Evolutionary conservation across 2,797 vertebrate species (phyloP).

Genomic region (Luscinia megarhynchos): DNA sequence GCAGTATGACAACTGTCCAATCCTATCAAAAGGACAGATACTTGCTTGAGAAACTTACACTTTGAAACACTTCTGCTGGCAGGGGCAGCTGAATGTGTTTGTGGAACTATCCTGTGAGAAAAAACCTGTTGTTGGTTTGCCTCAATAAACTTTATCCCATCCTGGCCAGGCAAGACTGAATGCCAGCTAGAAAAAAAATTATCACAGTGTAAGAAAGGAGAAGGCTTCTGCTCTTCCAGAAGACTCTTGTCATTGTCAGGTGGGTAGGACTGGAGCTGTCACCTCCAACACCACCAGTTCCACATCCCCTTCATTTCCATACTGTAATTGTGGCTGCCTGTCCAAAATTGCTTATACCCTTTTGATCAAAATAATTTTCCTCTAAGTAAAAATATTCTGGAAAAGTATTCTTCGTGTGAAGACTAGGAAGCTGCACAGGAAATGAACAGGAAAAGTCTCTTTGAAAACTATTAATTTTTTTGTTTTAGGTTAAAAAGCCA

Average conservation of each 20-base stretch:
- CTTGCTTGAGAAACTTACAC: neutral
- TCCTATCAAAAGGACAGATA: neutral
- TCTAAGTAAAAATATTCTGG: neutral
- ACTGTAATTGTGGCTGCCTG: neutral
- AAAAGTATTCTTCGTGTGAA: neutral
- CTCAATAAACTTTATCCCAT: neutral
- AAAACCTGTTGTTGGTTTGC: neutral
- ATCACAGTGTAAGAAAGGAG: neutral
- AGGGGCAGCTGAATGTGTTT: neutral
- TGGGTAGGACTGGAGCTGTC: neutral
- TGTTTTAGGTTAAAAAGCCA: neutral
- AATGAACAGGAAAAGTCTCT: neutral
- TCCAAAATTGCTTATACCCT: accelerated
- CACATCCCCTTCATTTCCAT: neutral
- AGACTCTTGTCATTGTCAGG: neutral
- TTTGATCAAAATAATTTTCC: neutral
- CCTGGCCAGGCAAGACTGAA: neutral
- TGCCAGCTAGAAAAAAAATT: neutral
- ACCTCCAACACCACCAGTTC: accelerated
- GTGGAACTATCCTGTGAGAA: neutral
- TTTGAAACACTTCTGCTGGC: neutral
- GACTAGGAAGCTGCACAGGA: neutral
- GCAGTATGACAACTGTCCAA: neutral
- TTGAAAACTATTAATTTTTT: neutral
- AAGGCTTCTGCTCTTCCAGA: neutral